Conservation (phyloP, 1,140 invertebrate genomes). For the Phymastichus coffea region DNA sequence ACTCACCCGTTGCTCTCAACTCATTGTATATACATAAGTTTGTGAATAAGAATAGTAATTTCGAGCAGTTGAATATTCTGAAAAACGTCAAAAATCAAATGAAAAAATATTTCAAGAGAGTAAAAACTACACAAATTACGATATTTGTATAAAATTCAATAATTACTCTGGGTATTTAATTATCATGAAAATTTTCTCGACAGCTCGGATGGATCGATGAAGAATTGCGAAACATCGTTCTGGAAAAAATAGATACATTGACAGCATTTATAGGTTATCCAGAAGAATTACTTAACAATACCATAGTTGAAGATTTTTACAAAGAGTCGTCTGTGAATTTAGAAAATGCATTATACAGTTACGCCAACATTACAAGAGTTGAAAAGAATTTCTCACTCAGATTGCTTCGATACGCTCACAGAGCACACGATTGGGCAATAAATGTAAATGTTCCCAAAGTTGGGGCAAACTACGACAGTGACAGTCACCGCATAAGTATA, state of each 20-base stretch:
- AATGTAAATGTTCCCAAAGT: too few species aligned
- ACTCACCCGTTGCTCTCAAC: too few species aligned
- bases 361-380: too few species aligned
- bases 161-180: background rate
- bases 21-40: too few species aligned
- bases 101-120: background rate
- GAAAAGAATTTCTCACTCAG: too few species aligned
- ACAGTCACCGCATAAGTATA: too few species aligned
- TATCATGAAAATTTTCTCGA: background rate
- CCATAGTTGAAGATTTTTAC: slow-evolving; percentile 58
- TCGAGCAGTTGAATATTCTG: too few species aligned
- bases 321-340: slow-evolving; percentile 57
- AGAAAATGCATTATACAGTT: slow-evolving; percentile 61
- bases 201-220: slow-evolving; percentile 70
- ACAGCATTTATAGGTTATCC: slow-evolving; percentile 60
- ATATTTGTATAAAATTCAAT: too few species aligned
- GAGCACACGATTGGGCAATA: too few species aligned
- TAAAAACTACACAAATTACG: background rate
- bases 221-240: slow-evolving; percentile 60
- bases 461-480: too few species aligned
- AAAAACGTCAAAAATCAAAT: background rate
- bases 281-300: slow-evolving; percentile 60
- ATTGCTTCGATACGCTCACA: too few species aligned
- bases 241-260: slow-evolving; percentile 61
- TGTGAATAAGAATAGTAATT: too few species aligned